Percentiles rank a stretch among this genome's conserved stretches.
phyloP scores from a whole-genome alignment of 2,113 vertebrate species.

The Chauna torquata region DNA sequence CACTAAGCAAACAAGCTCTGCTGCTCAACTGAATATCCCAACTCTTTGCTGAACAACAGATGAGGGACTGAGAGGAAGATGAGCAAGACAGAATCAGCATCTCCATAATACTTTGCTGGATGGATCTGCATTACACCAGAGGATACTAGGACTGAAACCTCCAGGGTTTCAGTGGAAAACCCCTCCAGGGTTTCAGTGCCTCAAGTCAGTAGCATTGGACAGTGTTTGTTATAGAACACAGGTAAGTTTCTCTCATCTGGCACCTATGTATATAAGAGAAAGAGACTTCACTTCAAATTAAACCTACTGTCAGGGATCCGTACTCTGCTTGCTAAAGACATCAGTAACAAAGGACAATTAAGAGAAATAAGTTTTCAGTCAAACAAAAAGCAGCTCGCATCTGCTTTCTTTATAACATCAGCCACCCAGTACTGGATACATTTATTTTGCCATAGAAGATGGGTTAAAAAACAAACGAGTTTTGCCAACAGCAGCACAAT shows the following conservation, averaged over 20 bases:
- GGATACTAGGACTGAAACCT: background rate
- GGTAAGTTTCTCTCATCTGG: background rate
- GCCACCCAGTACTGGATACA: background rate
- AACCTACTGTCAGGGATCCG: background rate
- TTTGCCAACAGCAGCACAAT: background rate
- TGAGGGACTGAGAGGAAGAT: background rate
- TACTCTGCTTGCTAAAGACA: background rate
- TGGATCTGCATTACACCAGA: background rate
- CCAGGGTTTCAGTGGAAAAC: no score
- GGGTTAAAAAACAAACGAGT: background rate
- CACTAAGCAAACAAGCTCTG: background rate
- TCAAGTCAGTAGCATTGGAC: background rate
- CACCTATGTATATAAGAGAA: background rate
- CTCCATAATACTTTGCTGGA: background rate
- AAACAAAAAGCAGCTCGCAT: background rate
- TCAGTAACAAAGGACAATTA: background rate
- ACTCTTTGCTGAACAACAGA: background rate
- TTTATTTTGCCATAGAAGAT: background rate
- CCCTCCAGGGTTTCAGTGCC: background rate
- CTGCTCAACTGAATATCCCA: rapidly evolving
- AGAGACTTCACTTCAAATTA: background rate
- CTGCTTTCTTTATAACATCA: background rate
- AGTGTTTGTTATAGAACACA: background rate
- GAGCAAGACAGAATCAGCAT: background rate
- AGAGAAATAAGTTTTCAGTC: background rate